Conservation (phyloP, 2,797 vertebrate species). For the Triplophysa yarkandensis region DNA sequence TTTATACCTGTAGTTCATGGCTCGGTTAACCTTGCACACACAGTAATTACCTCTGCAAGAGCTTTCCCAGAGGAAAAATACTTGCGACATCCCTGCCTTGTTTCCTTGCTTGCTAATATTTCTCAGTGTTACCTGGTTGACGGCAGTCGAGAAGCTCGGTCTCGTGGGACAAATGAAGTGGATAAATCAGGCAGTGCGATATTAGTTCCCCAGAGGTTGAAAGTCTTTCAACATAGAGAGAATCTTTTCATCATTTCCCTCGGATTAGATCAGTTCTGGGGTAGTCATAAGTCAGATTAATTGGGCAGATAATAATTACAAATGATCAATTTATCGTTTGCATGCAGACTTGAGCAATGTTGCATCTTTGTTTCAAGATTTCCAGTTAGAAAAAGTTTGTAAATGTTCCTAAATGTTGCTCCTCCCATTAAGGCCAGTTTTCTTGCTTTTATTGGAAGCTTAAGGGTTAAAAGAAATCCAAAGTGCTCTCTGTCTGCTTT, state of each 20-base stretch:
- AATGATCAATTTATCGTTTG: background rate
- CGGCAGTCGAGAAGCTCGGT: background rate
- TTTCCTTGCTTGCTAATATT: slow-evolving; percentile 5
- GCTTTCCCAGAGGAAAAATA: slow-evolving; percentile 10
- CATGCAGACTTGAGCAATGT: background rate
- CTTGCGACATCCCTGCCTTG: background rate
- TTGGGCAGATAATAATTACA: slow-evolving; percentile 12
- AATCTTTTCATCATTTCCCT: slow-evolving; percentile 27
- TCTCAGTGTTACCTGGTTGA: slow-evolving; percentile 7
- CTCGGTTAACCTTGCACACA: background rate
- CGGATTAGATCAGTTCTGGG: slow-evolving; percentile 1
- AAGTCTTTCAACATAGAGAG: slow-evolving; percentile 14
- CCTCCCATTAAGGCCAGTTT: too few species aligned
- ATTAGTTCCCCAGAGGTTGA: slow-evolving; percentile 20
- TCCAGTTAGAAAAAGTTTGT: background rate
- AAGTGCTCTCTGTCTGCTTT: slow-evolving; percentile 6
- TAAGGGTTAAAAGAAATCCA: slow-evolving; percentile 17
- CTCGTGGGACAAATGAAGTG: background rate
- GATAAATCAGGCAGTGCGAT: background rate
- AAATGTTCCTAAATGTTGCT: background rate
- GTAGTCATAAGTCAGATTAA: slow-evolving; percentile 1
- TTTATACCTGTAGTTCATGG: background rate
- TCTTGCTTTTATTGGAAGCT: background rate
- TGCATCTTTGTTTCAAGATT: background rate
- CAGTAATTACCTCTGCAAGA: slow-evolving; percentile 2